Conservation (phyloP, 1,140 invertebrate genomes). For the Nephotettix cincticeps region DNA sequence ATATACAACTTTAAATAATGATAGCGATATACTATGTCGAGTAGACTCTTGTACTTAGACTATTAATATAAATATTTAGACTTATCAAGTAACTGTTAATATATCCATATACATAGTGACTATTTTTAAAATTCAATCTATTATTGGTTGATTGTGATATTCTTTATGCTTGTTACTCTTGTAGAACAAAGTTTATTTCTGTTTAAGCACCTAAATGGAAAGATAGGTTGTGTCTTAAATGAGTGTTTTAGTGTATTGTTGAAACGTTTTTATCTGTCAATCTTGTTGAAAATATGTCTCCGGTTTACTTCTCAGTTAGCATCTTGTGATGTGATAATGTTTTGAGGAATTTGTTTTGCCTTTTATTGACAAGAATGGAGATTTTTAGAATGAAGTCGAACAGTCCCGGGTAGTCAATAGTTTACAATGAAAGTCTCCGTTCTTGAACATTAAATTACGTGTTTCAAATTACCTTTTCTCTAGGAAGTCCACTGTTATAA, state of each 20-base stretch:
- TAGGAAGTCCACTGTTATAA: no score
- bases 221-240: neutral
- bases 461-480: no score
- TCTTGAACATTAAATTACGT: no score
- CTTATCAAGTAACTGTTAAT: slow-evolving; percentile 2
- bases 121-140: slow-evolving; percentile 2
- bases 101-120: slow-evolving; percentile 5
- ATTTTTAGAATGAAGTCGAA: no score
- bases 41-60: slow-evolving; percentile 7
- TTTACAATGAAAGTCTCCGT: no score
- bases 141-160: slow-evolving; percentile 10
- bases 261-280: no score
- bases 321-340: no score
- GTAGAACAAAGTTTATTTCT: neutral
- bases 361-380: no score
- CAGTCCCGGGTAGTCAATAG: no score
- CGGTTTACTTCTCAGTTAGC: no score
- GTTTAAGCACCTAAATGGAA: neutral
- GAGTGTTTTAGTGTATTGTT: neutral
- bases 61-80: slow-evolving; percentile 8
- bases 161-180: slow-evolving; percentile 1
- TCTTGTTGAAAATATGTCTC: no score
- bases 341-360: no score
- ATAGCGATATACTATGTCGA: slow-evolving; percentile 4
- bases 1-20: slow-evolving; percentile 7